Evolutionary conservation across 2,113 vertebrate species (phyloP), one percentile per base, ranked within the genome.

Genomic region (Leptocoma aspasia): DNA sequence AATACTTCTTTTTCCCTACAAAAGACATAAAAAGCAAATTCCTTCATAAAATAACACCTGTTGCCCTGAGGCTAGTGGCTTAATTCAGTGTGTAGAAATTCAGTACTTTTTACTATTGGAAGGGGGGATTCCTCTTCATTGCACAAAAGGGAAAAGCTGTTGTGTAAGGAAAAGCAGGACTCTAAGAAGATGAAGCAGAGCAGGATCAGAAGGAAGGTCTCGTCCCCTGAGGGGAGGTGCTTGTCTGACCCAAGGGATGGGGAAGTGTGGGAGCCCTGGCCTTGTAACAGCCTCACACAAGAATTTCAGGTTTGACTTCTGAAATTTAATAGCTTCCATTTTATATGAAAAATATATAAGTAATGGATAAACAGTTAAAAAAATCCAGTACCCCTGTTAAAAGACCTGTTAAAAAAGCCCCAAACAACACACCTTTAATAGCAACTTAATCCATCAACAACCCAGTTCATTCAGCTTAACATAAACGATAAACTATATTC

Each of bases 171-270:
- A 33, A 52, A 27, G 3, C 20, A 31, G 12, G 16, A 37, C 8
- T n/a, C 5, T 11, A 3, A 37, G 9, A 37, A 15, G 10, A 35
- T n/a, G 21, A 57, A 78, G 26, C 26, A 60, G 26, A 68, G 5
- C 41, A 57, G 13, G 7, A 24, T 5, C 27, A 41, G 0, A 18
- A 70, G 45, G 21, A 50, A 22, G 11, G 2, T 5, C 42, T 2
- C 1, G 0, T 21, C 50, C 41, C 15, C 6, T 13, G 2, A 72
- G 22, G 31, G 54, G 24, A 57, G 1, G 5, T 16, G 13, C 9
- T 4, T 15, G 4, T 33, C 31, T 19, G 3, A 60, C 39, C 60
- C 39, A 6, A 33, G 26, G 54, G 24, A 12, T 1, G 5, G 31
- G 50, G 24, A 57, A 65, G 10, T 0, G 0, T 9, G 11, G 20